Base-by-base conservation (phyloP, 37 sponge, comb jelly and placozoan species). In the Halichondria panicea region DNA sequence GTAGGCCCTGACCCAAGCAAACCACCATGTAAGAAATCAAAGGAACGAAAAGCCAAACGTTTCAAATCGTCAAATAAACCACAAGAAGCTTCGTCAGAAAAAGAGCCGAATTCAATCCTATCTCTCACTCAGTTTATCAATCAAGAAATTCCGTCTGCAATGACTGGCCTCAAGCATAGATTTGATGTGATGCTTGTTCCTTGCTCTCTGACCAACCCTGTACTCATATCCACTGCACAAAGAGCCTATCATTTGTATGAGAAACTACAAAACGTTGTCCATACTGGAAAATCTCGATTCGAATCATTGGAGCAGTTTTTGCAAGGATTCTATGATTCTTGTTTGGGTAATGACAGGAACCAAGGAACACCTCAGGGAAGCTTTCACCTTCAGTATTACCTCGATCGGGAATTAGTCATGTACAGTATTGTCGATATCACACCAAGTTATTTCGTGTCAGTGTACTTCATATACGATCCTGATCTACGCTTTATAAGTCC, bases 401-500 rank as follows among this genome's bases (percentile, higher is more conserved):
- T 83, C 4, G 84, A 83, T 30, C 77, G 60, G 2, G 43, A 68
- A 9, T 62, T 83, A 1, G 41, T 83, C 25, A 76, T 76, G 55
- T 53, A 76, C 36, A 83, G 77, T 60, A 59, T 83, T 39, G 24
- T 83, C 30, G 84, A 83, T 60, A 68, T 83, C 11, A 59, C 69
- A 9, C 84, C 84, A 21, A 52, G 18, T n/a, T 83, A 76, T 63
- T 66, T 83, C 57, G 77, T 83, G 39, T 83, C 84, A 59, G 76
- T 83, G 4, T 83, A 83, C 52, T 76, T 83, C 63, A 68, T 75
- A 39, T 83, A 83, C 59, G 84, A 83, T 33, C 84, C 84, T 28
- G 77, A 67, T n/a, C 55, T 83, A 13, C 76, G 84, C 0, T 83
- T 83, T 71, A 66, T 75, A 8, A 76, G 64, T 3, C 84, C 84